Evolutionary conservation across 2,797 vertebrate species (phyloP).

Genomic region (Sandelia bainsii): DNA sequence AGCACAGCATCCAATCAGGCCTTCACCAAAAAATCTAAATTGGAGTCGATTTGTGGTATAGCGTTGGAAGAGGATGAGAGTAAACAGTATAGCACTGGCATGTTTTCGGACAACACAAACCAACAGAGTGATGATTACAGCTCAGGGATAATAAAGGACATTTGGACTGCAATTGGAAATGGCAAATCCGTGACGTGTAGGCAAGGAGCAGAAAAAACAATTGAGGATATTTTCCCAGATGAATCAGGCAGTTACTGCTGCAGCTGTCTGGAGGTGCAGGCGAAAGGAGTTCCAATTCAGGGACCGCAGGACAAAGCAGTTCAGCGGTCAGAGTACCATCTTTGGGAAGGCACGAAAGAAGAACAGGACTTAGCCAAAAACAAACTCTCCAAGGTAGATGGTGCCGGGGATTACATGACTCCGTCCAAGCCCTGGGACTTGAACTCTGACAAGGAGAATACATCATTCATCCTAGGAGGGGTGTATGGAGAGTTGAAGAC

Average conservation of each 20-base stretch:
- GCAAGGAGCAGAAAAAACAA: slow-evolving; percentile 85
- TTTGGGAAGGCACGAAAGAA: slow-evolving; percentile 96
- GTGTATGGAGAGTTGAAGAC: slow-evolving; percentile 97
- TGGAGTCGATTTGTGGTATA: slow-evolving; percentile 99
- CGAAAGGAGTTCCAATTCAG: slow-evolving; percentile 85
- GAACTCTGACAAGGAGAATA: slow-evolving; percentile 89
- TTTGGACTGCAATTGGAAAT: slow-evolving; percentile 94
- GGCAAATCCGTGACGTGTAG: slow-evolving; percentile 80
- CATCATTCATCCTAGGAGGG: slow-evolving; percentile 96
- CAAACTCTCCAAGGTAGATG: slow-evolving; percentile 90
- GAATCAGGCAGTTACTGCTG: slow-evolving; percentile 89
- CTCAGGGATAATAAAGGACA: slow-evolving; percentile 99
- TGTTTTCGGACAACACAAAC: slow-evolving; percentile 87
- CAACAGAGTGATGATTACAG: slow-evolving; percentile 92
- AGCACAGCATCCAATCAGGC: slow-evolving; percentile 88
- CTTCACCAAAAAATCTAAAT: slow-evolving; percentile 95
- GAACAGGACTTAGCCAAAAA: slow-evolving; percentile 89
- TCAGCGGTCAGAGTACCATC: slow-evolving; percentile 96
- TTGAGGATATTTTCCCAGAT: slow-evolving; percentile 88
- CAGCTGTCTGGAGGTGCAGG: slow-evolving; percentile 90
- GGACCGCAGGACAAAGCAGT: slow-evolving; percentile 91
- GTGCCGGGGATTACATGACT: slow-evolving; percentile 94
- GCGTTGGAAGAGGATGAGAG: slow-evolving; percentile 92
- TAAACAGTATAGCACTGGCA: slow-evolving; percentile 89
- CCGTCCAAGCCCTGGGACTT: slow-evolving; percentile 95